Evolutionary conservation across 2,888 invertebrate species (phyloP), one percentile per base, ranked within the genome.

Genomic region (Alsophila aescularia): DNA sequence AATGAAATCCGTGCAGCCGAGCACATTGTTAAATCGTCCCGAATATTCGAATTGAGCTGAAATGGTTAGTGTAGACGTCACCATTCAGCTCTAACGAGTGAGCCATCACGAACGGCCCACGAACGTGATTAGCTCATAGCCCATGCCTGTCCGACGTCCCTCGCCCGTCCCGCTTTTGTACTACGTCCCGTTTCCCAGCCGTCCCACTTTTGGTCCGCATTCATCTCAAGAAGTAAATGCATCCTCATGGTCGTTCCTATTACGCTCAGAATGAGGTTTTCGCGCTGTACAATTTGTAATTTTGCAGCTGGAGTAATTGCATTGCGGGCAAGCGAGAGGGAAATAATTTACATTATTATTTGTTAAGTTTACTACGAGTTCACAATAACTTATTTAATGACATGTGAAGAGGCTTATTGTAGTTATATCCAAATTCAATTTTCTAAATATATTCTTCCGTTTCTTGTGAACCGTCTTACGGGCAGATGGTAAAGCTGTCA

Each of bases 221-320:
- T 49, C 45, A 45, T 37, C 44, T 49, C 49, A 40, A 54, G 44
- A 14, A 37, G 48, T 48, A 42, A 57, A 31, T 47, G 47, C 47
- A 54, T 47, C 40, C 54, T 52, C 54, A 24, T 42, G 59, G 53
- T 42, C 40, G 41, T 51, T 50, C 58, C 59, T 58, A 59, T 61
- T 59, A 45, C 56, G 52, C 34, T n/a, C 44, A 54, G 43, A 64
- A 62, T 62, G 60, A 62, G 62, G 58, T 56, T 62, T 58, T 35
- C 50, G 47, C 24, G 34, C 31, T 24, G 34, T 32, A 34, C 36
- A 51, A 32, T 49, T 55, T 41, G 55, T 45, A 42, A 50, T 50
- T 50, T 42, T 15, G 36, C 36, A 13, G 50, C 44, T 42, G 29
- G 16, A 45, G 40, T 55, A 55, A 55, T 55, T 55, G 44, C 45